A percentile compares a stretch with the other conserved stretches of the same genome.
Conservation (phyloP, 2,113 vertebrate species). For the Dasyprocta punctata region DNA sequence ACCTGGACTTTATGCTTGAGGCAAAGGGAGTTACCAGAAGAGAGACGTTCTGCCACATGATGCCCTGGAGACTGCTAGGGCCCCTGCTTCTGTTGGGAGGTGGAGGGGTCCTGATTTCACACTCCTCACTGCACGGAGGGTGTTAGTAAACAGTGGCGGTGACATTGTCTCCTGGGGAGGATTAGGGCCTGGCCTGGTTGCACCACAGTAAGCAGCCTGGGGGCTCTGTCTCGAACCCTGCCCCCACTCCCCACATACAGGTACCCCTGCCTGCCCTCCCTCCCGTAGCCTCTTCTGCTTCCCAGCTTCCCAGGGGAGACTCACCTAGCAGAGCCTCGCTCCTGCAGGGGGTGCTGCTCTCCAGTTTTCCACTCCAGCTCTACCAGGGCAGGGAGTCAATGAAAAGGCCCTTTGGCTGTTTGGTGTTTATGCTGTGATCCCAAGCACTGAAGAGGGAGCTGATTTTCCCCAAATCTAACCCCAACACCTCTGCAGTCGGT, state of each 20-base stretch:
- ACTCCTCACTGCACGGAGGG: background rate
- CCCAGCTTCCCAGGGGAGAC: background rate
- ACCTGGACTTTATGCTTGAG: background rate
- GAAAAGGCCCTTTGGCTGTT: background rate
- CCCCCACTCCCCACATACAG: background rate
- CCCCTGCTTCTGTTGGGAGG: background rate
- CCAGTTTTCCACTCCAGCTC: background rate
- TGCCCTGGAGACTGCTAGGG: background rate
- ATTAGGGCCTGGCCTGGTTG: background rate
- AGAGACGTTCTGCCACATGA: accelerated
- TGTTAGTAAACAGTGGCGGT: background rate
- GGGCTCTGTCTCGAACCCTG: background rate
- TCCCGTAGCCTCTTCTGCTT: background rate
- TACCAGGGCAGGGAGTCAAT: too few species aligned
- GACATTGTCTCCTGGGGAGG: background rate
- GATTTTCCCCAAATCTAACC: background rate
- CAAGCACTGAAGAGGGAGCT: background rate
- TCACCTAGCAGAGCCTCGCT: background rate
- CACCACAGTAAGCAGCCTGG: too few species aligned
- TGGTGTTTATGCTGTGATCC: background rate
- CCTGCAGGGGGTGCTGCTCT: constrained; percentile 8
- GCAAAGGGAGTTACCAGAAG: background rate
- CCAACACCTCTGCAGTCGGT: background rate
- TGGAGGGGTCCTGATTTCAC: background rate
- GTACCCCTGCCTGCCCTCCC: background rate